phyloP scores from a whole-genome alignment of 1,140 invertebrate species.

The Dufourea novaeangliae region DNA sequence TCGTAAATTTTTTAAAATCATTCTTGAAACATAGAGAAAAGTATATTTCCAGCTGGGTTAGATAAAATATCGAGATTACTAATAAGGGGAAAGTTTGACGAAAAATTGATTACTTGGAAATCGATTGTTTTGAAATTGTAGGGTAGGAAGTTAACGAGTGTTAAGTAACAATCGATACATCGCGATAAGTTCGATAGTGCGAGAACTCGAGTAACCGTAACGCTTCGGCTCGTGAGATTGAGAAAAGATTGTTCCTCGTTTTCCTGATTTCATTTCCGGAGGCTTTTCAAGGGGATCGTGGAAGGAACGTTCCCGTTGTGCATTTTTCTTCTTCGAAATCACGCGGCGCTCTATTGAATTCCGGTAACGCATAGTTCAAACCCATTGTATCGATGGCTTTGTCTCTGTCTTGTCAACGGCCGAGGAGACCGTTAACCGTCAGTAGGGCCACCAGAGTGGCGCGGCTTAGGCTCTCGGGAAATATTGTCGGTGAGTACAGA shows the following conservation, averaged over 20 bases:
- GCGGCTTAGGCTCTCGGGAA: constrained; percentile 71
- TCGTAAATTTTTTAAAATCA: not conserved
- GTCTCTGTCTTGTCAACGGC: constrained; percentile 73
- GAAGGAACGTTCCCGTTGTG: not conserved
- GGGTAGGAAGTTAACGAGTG: not conserved
- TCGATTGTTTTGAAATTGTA: not conserved
- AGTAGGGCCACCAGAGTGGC: constrained; percentile 77
- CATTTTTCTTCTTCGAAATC: not conserved
- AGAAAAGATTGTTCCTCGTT: not conserved
- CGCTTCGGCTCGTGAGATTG: not conserved
- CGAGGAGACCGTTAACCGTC: constrained; percentile 75
- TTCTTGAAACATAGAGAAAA: not conserved
- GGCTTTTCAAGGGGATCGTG: not conserved
- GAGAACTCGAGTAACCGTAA: not conserved
- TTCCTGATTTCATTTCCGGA: not conserved
- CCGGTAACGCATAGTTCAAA: not conserved
- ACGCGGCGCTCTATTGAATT: constrained; percentile 1
- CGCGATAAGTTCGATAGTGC: no score
- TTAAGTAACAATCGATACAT: not conserved
- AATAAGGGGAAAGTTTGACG: not conserved
- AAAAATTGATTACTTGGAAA: not conserved
- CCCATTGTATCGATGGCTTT: constrained; percentile 63
- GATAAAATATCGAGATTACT: not conserved
- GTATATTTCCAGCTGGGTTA: not conserved
- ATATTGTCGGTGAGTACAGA: constrained; percentile 68